Conservation (phyloP, 2,888 invertebrate species). For the Enchytraeus crypticus region DNA sequence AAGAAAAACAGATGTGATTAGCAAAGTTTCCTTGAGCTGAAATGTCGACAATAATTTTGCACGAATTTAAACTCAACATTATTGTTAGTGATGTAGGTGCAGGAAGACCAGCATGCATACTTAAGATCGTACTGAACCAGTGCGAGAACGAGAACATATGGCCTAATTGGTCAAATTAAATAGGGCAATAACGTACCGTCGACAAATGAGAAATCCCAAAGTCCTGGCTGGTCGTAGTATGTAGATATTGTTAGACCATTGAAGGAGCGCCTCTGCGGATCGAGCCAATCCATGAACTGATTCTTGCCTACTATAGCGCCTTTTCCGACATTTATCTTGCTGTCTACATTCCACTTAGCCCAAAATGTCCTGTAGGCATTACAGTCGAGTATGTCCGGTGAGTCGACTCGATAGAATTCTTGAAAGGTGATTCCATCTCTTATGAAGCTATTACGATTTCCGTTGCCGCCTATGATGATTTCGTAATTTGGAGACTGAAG, state of each 20-base stretch:
- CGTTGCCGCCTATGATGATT: slow-evolving; percentile 8
- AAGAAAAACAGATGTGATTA: too few species aligned
- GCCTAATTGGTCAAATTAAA: too few species aligned
- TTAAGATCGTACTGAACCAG: too few species aligned
- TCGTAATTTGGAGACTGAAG: slow-evolving; percentile 2
- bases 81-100: too few species aligned
- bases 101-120: too few species aligned
- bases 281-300: slow-evolving; percentile 5
- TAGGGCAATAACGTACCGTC: not conserved
- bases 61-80: too few species aligned
- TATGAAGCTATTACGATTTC: slow-evolving; percentile 7
- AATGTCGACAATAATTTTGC: too few species aligned
- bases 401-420: not conserved
- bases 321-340: slow-evolving; percentile 2
- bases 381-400: slow-evolving; percentile 12
- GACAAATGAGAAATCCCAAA: slow-evolving; percentile 3
- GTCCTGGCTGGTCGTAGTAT: not conserved
- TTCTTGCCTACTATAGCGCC: not conserved
- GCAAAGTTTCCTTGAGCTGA: too few species aligned
- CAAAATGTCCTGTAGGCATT: slow-evolving; percentile 4
- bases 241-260: slow-evolving; percentile 1
- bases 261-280: not conserved
- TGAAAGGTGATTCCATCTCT: not conserved
- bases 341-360: slow-evolving; percentile 5
- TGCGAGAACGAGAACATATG: too few species aligned